Evolutionary conservation across 2,797 vertebrate genomes (phyloP).

Genomic region (Phrynocephalus guinanensis): DNA sequence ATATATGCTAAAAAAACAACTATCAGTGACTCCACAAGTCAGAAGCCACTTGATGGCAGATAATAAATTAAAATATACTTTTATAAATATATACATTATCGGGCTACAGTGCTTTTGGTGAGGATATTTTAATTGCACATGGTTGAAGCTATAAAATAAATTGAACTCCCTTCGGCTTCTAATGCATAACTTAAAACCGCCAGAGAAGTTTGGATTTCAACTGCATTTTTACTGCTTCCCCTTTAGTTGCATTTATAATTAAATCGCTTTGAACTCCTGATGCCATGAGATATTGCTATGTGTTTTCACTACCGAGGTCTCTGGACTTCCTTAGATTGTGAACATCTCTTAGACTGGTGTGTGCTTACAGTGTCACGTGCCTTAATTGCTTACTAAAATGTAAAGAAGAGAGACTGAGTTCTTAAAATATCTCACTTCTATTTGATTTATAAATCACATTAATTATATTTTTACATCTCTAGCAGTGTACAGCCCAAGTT

Average conservation of each 20-base stretch:
- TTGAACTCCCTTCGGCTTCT: slow-evolving; percentile 61
- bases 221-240: slow-evolving; percentile 59
- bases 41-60: too few relatives aligned
- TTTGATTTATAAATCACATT: slow-evolving; percentile 83
- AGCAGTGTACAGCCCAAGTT: slow-evolving; percentile 75
- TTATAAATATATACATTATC: background rate
- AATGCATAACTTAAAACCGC: slow-evolving; percentile 45
- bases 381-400: slow-evolving; percentile 75
- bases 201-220: slow-evolving; percentile 63
- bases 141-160: slow-evolving; percentile 45
- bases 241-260: slow-evolving; percentile 80
- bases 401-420: slow-evolving; percentile 52
- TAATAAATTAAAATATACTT: background rate
- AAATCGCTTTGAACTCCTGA: slow-evolving; percentile 79
- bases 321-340: slow-evolving; percentile 65
- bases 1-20: too few relatives aligned
- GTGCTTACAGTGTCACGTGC: slow-evolving; percentile 57
- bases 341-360: slow-evolving; percentile 74
- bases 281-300: slow-evolving; percentile 72
- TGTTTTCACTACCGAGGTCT: slow-evolving; percentile 71
- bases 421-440: slow-evolving; percentile 80
- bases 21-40: too few relatives aligned
- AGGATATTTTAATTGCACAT: slow-evolving; percentile 55
- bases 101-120: background rate
- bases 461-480: slow-evolving; percentile 82